phyloP scores from a whole-genome alignment of 2,113 vertebrate species.

The Brachypodius melanocephalos region DNA sequence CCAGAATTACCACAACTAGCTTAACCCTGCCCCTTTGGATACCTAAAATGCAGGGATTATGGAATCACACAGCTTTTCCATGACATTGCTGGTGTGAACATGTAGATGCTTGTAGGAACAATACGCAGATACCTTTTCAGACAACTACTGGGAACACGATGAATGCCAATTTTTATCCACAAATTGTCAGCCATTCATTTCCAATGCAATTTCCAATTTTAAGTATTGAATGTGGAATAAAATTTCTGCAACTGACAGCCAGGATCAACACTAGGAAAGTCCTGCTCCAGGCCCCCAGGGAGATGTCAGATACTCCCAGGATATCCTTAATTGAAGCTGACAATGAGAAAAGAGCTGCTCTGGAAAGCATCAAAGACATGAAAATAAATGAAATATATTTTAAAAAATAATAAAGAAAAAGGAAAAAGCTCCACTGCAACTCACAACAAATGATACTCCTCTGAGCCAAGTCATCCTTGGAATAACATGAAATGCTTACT shows the following conservation, averaged over 20 bases:
- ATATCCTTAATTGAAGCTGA: background rate
- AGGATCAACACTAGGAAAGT: background rate
- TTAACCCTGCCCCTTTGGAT: background rate
- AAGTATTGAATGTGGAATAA: background rate
- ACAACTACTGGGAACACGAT: background rate
- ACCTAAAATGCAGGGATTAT: background rate
- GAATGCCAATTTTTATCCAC: background rate
- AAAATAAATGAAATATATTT: background rate
- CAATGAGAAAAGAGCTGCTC: background rate
- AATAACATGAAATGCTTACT: background rate
- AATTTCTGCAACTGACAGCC: background rate
- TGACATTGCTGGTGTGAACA: background rate
- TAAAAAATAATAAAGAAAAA: background rate
- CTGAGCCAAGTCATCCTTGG: background rate
- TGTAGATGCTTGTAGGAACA: background rate
- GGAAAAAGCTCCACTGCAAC: background rate
- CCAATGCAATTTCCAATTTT: background rate
- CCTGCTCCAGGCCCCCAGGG: background rate
- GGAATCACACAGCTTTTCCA: background rate
- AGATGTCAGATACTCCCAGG: background rate
- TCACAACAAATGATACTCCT: background rate
- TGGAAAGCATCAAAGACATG: constrained; percentile 10
- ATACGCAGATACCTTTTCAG: background rate
- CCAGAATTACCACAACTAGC: background rate
- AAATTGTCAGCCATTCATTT: background rate